Percentiles rank a stretch among this genome's conserved stretches.
These are phyloP conservation scores for Rhabdornis inornatus DNA, from an alignment of 2,113 vertebrate species.

Conservation along the genomic window DNA sequence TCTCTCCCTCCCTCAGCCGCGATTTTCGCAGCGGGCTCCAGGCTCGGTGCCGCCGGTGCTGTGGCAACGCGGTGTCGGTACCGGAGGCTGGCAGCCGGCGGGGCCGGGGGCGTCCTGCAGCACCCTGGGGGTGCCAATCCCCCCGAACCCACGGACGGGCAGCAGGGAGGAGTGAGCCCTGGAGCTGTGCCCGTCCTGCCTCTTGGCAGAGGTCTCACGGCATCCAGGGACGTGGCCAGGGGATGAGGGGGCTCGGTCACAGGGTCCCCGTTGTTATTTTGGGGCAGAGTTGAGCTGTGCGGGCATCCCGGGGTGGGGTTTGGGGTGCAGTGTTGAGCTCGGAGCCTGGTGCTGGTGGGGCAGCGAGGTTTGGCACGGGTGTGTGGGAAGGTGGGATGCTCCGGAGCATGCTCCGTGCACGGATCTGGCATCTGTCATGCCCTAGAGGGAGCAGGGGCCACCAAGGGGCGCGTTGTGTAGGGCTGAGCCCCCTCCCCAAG, in stretches of 20 bases:
- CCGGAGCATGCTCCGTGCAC: accelerated
- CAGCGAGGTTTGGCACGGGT: neutral
- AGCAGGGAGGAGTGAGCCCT: neutral
- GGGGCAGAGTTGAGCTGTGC: neutral
- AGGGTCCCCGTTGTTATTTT: neutral
- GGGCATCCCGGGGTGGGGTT: neutral
- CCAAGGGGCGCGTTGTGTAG: accelerated
- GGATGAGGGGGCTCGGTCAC: neutral
- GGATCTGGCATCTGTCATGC: neutral
- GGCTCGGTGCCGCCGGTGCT: neutral
- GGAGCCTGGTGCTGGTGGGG: neutral
- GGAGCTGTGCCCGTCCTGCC: accelerated
- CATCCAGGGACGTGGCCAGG: neutral
- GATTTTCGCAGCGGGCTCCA: neutral
- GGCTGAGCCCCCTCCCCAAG: neutral
- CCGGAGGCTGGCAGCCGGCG: neutral
- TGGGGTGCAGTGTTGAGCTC: neutral
- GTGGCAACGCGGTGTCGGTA: neutral
- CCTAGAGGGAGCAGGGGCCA: neutral
- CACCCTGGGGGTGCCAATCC: neutral
- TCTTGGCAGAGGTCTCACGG: accelerated
- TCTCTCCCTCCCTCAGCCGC: neutral
- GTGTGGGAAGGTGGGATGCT: neutral
- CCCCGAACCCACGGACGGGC: neutral
- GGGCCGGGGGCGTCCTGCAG: neutral